phyloP scores from a whole-genome alignment of 2,113 vertebrate species.

The Cephalopholis sonnerati region DNA sequence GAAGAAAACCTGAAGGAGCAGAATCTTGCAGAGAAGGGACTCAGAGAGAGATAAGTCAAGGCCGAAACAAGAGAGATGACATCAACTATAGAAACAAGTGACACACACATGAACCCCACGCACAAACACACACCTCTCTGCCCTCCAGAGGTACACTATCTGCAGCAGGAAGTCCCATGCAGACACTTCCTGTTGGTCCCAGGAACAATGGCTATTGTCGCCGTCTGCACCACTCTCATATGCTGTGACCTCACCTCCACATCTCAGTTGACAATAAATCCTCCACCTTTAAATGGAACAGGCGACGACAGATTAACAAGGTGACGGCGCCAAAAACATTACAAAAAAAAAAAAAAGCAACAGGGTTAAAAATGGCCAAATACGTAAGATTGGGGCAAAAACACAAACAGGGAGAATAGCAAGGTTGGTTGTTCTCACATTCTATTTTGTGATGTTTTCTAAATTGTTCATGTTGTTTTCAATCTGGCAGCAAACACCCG shows the following conservation, averaged over 20 bases:
- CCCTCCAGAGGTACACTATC: conserved; percentile 78
- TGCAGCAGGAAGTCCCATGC: conserved; percentile 84
- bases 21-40: not conserved
- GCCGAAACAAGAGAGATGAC: conserved; percentile 30
- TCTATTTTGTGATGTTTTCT: conserved; percentile 27
- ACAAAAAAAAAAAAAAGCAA: conserved; percentile 30
- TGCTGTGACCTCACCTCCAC: conserved; percentile 87
- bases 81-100: conserved; percentile 45
- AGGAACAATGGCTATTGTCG: conserved; percentile 89
- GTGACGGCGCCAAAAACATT: conserved; percentile 64
- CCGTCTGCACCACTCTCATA: conserved; percentile 67
- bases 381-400: conserved; percentile 7
- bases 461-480: conserved; percentile 9
- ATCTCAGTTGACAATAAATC: conserved; percentile 84
- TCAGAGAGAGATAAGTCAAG: not conserved
- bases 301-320: conserved; percentile 82
- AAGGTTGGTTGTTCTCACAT: conserved; percentile 26
- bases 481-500: conserved; percentile 6
- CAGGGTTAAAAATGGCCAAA: conserved; percentile 37
- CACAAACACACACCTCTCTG: conserved; percentile 70
- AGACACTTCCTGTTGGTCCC: conserved; percentile 84
- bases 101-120: conserved; percentile 40
- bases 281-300: conserved; percentile 78
- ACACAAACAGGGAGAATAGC: conserved; percentile 16
- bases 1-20: not conserved